Evolutionary conservation across 2,888 invertebrate species (phyloP).

Genomic region (Zele albiditarsus): DNA sequence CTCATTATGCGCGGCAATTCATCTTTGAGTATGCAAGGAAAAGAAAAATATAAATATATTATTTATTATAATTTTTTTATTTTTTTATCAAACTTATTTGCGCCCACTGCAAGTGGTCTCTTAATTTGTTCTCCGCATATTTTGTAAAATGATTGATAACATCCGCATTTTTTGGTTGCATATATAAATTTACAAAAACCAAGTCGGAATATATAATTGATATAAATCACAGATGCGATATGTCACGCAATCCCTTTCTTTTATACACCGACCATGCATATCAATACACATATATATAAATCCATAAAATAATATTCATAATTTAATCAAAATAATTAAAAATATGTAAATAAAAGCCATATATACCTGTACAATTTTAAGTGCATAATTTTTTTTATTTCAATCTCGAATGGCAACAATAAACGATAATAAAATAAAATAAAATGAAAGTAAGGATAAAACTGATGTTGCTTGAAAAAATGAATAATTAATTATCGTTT

Average conservation of each 20-base stretch:
- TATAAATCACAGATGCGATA: constrained; percentile 48
- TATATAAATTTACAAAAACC: constrained; percentile 46
- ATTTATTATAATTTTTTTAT: neutral
- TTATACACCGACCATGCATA: neutral
- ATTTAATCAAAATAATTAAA: constrained; percentile 1
- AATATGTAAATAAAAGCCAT: neutral
- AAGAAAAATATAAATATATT: constrained; percentile 32
- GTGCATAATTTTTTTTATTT: neutral
- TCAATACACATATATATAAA: neutral
- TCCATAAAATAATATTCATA: neutral
- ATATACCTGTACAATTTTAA: neutral
- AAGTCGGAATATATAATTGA: constrained; percentile 32
- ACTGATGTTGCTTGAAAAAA: neutral
- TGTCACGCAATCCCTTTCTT: constrained; percentile 22
- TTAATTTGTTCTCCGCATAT: constrained; percentile 56
- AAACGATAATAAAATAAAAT: neutral
- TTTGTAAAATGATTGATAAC: constrained; percentile 50
- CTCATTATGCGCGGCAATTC: constrained; percentile 58
- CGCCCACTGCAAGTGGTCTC: constrained; percentile 19
- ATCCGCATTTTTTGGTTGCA: constrained; percentile 25
- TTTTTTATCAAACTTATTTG: neutral
- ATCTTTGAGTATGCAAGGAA: constrained; percentile 53
- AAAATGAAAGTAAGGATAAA: neutral
- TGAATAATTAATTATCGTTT: neutral
- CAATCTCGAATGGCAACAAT: neutral